These are phyloP conservation scores for Arctopsyche grandis DNA, from an alignment of 1,140 invertebrate genomes.

Conservation along the genomic window DNA sequence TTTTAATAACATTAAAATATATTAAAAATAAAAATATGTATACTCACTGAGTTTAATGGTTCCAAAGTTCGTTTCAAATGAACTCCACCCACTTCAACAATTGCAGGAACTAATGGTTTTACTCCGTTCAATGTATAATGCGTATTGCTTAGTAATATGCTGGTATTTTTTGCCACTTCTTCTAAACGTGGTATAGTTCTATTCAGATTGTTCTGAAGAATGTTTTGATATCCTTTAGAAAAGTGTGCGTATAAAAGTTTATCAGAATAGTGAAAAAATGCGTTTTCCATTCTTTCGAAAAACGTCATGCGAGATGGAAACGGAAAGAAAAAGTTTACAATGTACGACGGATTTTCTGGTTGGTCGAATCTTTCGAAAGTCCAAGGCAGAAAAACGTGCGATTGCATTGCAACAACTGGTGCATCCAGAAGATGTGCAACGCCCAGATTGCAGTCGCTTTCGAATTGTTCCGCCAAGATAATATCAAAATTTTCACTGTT, in stretches of 20 bases:
- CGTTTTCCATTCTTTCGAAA: constrained; percentile 68
- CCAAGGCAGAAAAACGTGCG: constrained; percentile 70
- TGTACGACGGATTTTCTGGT: constrained; percentile 70
- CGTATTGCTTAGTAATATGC: constrained; percentile 67
- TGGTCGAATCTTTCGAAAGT: constrained; percentile 66
- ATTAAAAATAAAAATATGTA: too few species aligned
- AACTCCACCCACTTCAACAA: constrained; percentile 69
- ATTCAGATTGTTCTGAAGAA: constrained; percentile 58
- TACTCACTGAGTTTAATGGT: constrained; percentile 61
- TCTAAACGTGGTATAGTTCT: constrained; percentile 55
- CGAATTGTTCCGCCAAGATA: constrained; percentile 73
- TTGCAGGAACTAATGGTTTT: constrained; percentile 66
- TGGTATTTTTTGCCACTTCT: constrained; percentile 61
- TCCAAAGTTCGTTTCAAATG: constrained; percentile 65
- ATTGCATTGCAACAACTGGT: constrained; percentile 69
- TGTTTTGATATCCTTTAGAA: constrained; percentile 58
- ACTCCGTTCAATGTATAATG: constrained; percentile 66
- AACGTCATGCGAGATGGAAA: constrained; percentile 67
- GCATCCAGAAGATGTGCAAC: constrained; percentile 67
- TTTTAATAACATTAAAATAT: too few species aligned
- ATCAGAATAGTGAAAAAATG: constrained; percentile 46
- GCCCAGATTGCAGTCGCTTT: constrained; percentile 72
- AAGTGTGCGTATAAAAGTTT: constrained; percentile 52
- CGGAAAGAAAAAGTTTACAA: constrained; percentile 66
- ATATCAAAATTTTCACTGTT: constrained; percentile 69